Base-by-base conservation (phyloP, 1,140 invertebrate genomes). In the Elymnias hypermnestra region DNA sequence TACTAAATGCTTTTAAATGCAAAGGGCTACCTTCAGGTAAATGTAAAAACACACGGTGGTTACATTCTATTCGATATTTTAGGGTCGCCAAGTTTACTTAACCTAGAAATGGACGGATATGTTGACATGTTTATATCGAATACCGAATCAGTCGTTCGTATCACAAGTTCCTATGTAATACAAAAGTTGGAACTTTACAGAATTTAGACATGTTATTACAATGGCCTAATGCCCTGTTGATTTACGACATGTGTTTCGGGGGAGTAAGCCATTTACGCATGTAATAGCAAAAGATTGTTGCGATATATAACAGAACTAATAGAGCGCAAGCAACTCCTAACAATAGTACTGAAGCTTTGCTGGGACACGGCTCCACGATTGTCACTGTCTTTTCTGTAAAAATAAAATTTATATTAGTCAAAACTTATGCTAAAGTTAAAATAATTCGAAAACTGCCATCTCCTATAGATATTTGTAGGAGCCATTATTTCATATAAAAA, bases 211-310 rank as follows among this genome's bases (percentile, higher is more conserved):
- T 10, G 28, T 23, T 41, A 42, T 47, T 45, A 33, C 51, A 41
- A 54, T 45, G 53, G 53, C 42, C 44, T 49, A 9, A 23, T 9
- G 29, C 40, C 10, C 42, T 39, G 9, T 10, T 41, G 21, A 29
- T 38, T 90, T 90, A 94, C 67, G 92, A 90, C 87, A 94, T 89
- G 72, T 93, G 91, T 81, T 95, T 95, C 45, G 91, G 89, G 10
- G 94, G 94, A 56, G 91, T 89, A 75, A 95, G 88, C 94, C 94
- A 96, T 75, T 95, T 95, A 73, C 94, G 94, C 92, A 95, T 95
- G 87, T 94, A 95, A 84, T 95, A 95, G 77, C 93, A 95, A 88
- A 95, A 95, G 53, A 96, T 89, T 14, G 94, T 96, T 40, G 92
- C 93, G 63, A 95, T 91, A 85, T 98, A 97, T 9, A 97, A 90